A percentile compares a stretch with the other conserved stretches of the same genome.
These are phyloP conservation scores for Lydus trimaculatus DNA, from an alignment of 2,888 invertebrate species.

Conservation along the genomic window DNA sequence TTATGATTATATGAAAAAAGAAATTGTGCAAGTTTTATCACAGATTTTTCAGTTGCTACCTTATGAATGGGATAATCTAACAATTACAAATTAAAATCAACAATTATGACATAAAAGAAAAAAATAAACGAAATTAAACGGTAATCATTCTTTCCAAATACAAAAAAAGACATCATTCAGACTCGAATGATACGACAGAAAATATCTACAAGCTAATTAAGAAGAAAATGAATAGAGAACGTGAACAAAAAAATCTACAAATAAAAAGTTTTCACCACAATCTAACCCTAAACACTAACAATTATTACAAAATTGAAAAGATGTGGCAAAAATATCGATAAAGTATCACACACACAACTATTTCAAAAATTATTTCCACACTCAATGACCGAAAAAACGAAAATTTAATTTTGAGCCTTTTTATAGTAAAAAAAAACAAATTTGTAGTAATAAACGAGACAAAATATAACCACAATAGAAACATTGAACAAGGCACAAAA, in stretches of 20 bases:
- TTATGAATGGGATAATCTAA: slow-evolving; percentile 24
- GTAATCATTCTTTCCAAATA: slow-evolving; percentile 35
- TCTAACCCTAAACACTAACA: background rate
- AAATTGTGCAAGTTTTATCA: slow-evolving; percentile 19
- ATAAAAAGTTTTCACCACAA: slow-evolving; percentile 9
- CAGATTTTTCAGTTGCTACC: slow-evolving; percentile 18
- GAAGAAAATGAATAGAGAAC: background rate
- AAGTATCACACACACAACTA: slow-evolving; percentile 20
- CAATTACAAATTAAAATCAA: background rate
- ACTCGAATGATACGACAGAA: slow-evolving; percentile 23
- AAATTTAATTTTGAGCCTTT: background rate
- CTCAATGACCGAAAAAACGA: too few species aligned
- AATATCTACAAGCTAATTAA: slow-evolving; percentile 15
- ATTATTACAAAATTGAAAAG: background rate
- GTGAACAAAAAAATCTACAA: slow-evolving; percentile 16
- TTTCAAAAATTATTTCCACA: background rate
- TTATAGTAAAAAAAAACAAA: background rate
- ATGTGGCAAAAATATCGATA: background rate
- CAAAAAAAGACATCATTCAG: slow-evolving; percentile 28
- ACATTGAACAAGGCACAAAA: slow-evolving; percentile 23
- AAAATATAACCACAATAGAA: background rate
- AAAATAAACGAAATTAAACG: slow-evolving; percentile 18
- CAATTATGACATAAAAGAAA: background rate
- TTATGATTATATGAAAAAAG: background rate
- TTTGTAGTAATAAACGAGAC: background rate